A percentile compares a stretch with the other conserved stretches of the same genome.
Evolutionary conservation across 2,797 vertebrate species (phyloP).

Genomic region (Synanceia verrucosa): DNA sequence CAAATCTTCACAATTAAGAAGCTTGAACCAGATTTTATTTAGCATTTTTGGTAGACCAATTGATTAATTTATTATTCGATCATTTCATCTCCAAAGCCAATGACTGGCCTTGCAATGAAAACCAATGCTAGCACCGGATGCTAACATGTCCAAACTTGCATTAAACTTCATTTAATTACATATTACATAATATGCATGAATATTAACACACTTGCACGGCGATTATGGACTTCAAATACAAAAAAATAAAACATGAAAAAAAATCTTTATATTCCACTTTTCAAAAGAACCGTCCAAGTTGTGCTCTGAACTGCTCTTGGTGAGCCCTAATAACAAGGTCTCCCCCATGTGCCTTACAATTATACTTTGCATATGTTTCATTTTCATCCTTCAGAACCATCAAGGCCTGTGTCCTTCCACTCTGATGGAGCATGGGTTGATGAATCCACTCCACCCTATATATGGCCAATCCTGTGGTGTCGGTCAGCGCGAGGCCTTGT

Average conservation of each 20-base stretch:
- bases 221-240: neutral
- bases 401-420: conserved; percentile 23
- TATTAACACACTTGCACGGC: neutral
- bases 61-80: neutral
- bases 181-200: too few species aligned
- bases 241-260: neutral
- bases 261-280: conserved; percentile 20
- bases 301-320: conserved; percentile 16
- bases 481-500: conserved; percentile 48
- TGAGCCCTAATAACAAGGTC: conserved; percentile 67
- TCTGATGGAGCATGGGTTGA: conserved; percentile 23
- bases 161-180: neutral
- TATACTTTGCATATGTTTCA: conserved; percentile 48
- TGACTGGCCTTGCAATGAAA: neutral
- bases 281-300: conserved; percentile 34
- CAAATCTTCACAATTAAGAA: neutral
- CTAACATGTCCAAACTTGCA: neutral
- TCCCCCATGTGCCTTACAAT: conserved; percentile 50
- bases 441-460: conserved; percentile 56
- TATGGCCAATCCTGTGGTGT: conserved; percentile 50
- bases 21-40: neutral
- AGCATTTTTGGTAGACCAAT: neutral
- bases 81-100: neutral
- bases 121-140: neutral
- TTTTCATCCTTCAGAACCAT: conserved; percentile 46